Base-by-base conservation (phyloP, 2,797 vertebrate species). In the Falco columbarius region DNA sequence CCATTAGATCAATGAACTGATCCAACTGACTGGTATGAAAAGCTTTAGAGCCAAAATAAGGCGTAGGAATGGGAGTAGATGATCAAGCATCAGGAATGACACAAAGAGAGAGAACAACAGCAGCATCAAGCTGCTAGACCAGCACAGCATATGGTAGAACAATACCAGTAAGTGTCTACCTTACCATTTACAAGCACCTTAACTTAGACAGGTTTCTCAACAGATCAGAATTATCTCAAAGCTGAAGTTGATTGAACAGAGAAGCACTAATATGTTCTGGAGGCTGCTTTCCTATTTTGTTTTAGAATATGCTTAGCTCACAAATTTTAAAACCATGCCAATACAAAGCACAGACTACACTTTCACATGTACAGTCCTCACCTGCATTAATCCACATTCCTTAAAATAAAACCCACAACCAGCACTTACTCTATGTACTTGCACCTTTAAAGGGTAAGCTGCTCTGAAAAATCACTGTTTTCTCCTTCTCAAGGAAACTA, bases 401-500 rank as follows among this genome's bases (percentile, higher is more conserved):
- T 52, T 42, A 30, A 46, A 71, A 76, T 52, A 54, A 3, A 0
- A 0, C 1, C 22, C 49, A 68, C 26, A 8, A 65, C 23, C 7
- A 61, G 4, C 26, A 67, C 36, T 70, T 30, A 4, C 12, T 42
- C 21, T 44, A 18, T 3, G 12, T 49, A 36, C 20, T 73, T 81
- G 13, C 51, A 86, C 18, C 20, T 52, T 68, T 34, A 61, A 61
- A 7, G 16, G 20, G 67, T 42, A 86, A 71, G 40, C 7, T 74
- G 47, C 47, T 67, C 59, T 62, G 27, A 82, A 77, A 77, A 20
- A 44, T n/a, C 55, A 47, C 23, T 27, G 16, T 15, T n/a, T 76
- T 44, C 46, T 46, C 32, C 32, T 81, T 67, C 49, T 81, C 27
- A 40, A 30, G 27, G 12, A 40, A 88, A 81, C 44, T 40, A 70